Evolutionary conservation across 1,140 invertebrate species (phyloP).

Genomic region (Drosophila insularis): DNA sequence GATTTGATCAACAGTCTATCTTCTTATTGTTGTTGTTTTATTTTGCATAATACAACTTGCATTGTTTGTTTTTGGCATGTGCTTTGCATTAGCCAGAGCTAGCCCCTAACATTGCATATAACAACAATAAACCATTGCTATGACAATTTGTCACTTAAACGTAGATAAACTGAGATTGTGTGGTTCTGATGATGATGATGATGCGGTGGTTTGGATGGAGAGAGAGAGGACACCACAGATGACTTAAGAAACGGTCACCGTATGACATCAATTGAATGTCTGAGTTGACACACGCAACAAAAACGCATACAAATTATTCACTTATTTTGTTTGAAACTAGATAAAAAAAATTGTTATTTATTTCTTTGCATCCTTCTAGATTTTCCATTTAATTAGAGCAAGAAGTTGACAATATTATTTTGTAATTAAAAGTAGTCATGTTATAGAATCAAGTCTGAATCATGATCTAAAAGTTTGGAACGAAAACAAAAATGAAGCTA

Average conservation of each 20-base stretch:
- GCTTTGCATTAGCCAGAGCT: slow-evolving; percentile 25
- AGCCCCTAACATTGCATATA: background rate
- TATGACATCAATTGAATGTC: slow-evolving; percentile 75
- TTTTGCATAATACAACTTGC: slow-evolving; percentile 59
- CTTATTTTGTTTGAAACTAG: slow-evolving; percentile 3
- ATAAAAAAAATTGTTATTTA: background rate
- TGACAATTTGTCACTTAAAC: slow-evolving; percentile 69
- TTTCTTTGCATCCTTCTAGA: background rate
- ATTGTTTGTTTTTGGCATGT: slow-evolving; percentile 76
- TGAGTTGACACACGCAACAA: slow-evolving; percentile 38
- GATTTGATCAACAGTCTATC: slow-evolving; percentile 72
- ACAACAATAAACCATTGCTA: slow-evolving; percentile 29
- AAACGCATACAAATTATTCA: slow-evolving; percentile 1
- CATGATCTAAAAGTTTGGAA: too few relatives aligned
- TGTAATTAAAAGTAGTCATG: too few relatives aligned
- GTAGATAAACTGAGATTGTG: slow-evolving; percentile 31
- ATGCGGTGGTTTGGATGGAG: slow-evolving; percentile 13
- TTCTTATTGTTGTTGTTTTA: slow-evolving; percentile 36
- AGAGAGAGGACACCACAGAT: slow-evolving; percentile 33
- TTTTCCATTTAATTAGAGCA: too few relatives aligned
- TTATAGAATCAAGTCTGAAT: too few relatives aligned
- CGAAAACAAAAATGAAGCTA: too few relatives aligned
- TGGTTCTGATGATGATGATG: background rate
- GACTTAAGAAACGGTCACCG: slow-evolving; percentile 62
- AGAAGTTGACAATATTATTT: too few relatives aligned